Evolutionary conservation across 1,140 invertebrate species (phyloP).

Genomic region (Neodiprion fabricii): DNA sequence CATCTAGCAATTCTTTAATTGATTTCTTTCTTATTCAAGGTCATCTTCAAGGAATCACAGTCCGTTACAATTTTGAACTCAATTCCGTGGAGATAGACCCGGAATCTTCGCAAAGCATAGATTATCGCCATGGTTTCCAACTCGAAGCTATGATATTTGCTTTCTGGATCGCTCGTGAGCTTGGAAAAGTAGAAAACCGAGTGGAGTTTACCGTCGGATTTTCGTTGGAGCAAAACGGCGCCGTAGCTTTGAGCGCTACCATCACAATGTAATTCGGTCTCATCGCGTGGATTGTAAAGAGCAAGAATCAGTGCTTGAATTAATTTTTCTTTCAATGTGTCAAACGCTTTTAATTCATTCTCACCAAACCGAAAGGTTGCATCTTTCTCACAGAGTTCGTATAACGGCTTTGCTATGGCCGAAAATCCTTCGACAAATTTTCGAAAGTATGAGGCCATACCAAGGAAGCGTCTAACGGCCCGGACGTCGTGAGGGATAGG

Average conservation of each 20-base stretch:
- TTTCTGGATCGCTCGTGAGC: slow-evolving; percentile 49
- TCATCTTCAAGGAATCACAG: slow-evolving; percentile 26
- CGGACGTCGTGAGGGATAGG: too few species aligned
- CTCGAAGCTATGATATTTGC: slow-evolving; percentile 57
- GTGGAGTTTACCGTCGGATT: slow-evolving; percentile 36
- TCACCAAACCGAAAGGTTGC: slow-evolving; percentile 26
- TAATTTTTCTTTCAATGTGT: slow-evolving; percentile 25
- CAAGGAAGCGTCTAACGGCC: slow-evolving; percentile 25
- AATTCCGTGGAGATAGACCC: slow-evolving; percentile 33
- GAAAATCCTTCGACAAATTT: slow-evolving; percentile 34
- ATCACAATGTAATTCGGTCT: slow-evolving; percentile 36
- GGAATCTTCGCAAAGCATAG: slow-evolving; percentile 58
- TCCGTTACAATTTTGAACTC: slow-evolving; percentile 33
- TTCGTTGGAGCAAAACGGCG: slow-evolving; percentile 42
- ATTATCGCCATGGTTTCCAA: slow-evolving; percentile 61
- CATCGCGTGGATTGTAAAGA: slow-evolving; percentile 23
- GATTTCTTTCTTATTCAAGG: slow-evolving; percentile 25
- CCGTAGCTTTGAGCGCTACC: slow-evolving; percentile 34
- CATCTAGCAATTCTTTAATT: slow-evolving; percentile 33
- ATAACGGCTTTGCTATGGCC: slow-evolving; percentile 35
- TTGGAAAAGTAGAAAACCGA: slow-evolving; percentile 56
- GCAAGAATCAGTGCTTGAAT: slow-evolving; percentile 27
- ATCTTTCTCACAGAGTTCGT: slow-evolving; percentile 27
- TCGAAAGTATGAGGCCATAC: slow-evolving; percentile 34
- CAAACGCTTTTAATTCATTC: slow-evolving; percentile 22